Evolutionary conservation across 2,113 vertebrate species (phyloP).

Genomic region (Paramisgurnus dabryanus): DNA sequence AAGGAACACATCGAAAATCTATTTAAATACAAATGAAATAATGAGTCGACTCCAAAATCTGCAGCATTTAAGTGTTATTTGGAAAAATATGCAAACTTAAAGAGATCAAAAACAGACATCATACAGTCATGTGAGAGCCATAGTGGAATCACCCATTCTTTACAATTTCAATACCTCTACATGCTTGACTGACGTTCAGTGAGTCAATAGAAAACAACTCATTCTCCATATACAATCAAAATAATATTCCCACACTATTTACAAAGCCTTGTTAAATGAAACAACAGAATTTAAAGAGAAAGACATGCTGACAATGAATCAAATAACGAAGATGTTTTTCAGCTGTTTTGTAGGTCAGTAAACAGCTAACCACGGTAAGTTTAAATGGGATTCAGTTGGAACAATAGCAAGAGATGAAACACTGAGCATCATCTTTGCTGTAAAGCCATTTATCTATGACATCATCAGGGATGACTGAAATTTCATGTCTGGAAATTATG

Average conservation of each 20-base stretch:
- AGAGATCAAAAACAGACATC: conserved; percentile 52
- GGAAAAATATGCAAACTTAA: conserved; percentile 56
- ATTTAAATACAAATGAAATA: conserved; percentile 36
- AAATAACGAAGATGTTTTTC: neutral
- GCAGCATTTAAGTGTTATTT: conserved; percentile 65
- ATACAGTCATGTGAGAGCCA: conserved; percentile 16
- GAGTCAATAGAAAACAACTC: conserved; percentile 17
- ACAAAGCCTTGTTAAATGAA: conserved; percentile 6
- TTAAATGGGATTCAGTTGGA: neutral
- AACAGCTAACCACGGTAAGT: neutral
- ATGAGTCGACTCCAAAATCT: conserved; percentile 45
- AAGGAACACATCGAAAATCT: no score
- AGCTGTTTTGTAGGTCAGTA: neutral
- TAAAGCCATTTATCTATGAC: conserved; percentile 8
- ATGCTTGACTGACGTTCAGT: conserved; percentile 21
- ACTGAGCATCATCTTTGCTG: neutral
- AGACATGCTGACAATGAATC: conserved; percentile 1
- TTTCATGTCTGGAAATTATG: conserved; percentile 12
- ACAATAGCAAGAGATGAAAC: neutral
- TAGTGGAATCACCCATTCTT: neutral
- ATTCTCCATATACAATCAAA: conserved; percentile 24
- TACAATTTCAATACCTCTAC: neutral
- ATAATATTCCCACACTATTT: conserved; percentile 26
- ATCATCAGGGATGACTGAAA: neutral
- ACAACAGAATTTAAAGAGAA: conserved; percentile 5